Evolutionary conservation across 2,888 invertebrate genomes (phyloP), one percentile per base, ranked within the genome.

Genomic region (Catotricha subobsoleta): DNA sequence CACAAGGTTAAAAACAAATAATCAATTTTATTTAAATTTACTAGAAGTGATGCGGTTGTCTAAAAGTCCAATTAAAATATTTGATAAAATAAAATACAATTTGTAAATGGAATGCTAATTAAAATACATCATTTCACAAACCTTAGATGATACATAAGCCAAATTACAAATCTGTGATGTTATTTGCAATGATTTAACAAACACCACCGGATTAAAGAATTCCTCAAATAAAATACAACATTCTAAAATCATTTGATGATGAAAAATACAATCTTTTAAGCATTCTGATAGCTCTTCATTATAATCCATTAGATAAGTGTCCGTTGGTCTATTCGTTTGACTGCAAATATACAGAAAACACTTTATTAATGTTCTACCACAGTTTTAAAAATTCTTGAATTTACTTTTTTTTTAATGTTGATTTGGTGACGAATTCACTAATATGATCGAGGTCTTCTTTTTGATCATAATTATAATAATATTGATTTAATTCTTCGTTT

Each of bases 91-190:
- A 15, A 16, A 16, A 30, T 9, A 35, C 19, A 34, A 25, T 13
- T 12, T 13, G 25, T 25, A 13, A 15, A 25, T 19, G 3, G 34
- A 27, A 41, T 9, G 13, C 8, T 21, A 15, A 9, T 36, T n/a
- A n/a, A 20, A 13, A 27, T 15, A 25, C 18, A 12, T 12, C 5
- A 28, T 3, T 23, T 33, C 30, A 47, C 48, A 48, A 48, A 55
- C 60, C 45, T 58, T 58, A 1, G 56, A 56, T 6, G 52, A 52
- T 2, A 55, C 54, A 43, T 59, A 61, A 6, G 57, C 52, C 25
- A 58, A 50, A 29, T 59, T 49, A 38, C 61, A 62, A 43, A 56
- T 49, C 3, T 59, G 49, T 12, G 57, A 49, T 1, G 55, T 56
- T 0, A 55, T 53, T 40, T 58, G 52, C 2, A 53, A 48, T 10